Conservation (phyloP, 2,797 vertebrate species). For the Allobates femoralis region DNA sequence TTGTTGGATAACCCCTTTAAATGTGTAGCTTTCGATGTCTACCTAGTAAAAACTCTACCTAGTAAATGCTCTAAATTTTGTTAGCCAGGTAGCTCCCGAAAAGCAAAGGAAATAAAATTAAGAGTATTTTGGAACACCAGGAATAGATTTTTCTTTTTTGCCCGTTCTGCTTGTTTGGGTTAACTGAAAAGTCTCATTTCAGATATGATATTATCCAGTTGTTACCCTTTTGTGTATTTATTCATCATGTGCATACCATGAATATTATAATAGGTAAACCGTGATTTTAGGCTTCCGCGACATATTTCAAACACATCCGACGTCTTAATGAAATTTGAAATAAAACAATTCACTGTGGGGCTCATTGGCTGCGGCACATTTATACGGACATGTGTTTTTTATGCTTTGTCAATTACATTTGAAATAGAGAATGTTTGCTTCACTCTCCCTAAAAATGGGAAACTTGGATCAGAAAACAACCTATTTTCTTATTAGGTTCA, state of each 20-base stretch:
- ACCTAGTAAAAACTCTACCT: too few relatives aligned
- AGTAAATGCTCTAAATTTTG: neutral
- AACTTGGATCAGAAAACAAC: constrained; percentile 95
- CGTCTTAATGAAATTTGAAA: constrained; percentile 78
- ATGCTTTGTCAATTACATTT: constrained; percentile 90
- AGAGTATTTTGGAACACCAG: neutral
- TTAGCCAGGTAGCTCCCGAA: neutral
- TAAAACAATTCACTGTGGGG: constrained; percentile 69
- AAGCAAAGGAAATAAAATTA: neutral
- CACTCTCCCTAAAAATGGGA: constrained; percentile 81
- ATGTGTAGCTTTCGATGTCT: too few relatives aligned
- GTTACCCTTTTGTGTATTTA: constrained; percentile 63
- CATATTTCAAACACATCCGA: constrained; percentile 68
- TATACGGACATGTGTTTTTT: constrained; percentile 84
- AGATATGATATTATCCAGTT: constrained; percentile 63
- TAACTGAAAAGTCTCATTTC: constrained; percentile 66
- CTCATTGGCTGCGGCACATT: constrained; percentile 75
- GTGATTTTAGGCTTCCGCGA: constrained; percentile 66
- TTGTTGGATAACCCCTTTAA: too few relatives aligned
- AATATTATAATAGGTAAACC: constrained; percentile 62
- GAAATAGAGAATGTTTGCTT: constrained; percentile 90
- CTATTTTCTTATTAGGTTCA: constrained; percentile 99
- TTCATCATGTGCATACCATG: constrained; percentile 67
- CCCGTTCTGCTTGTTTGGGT: constrained; percentile 64
- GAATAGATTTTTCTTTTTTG: neutral